Evolutionary conservation across 2,888 invertebrate genomes (phyloP).

Genomic region (Drosophila kanekoi): DNA sequence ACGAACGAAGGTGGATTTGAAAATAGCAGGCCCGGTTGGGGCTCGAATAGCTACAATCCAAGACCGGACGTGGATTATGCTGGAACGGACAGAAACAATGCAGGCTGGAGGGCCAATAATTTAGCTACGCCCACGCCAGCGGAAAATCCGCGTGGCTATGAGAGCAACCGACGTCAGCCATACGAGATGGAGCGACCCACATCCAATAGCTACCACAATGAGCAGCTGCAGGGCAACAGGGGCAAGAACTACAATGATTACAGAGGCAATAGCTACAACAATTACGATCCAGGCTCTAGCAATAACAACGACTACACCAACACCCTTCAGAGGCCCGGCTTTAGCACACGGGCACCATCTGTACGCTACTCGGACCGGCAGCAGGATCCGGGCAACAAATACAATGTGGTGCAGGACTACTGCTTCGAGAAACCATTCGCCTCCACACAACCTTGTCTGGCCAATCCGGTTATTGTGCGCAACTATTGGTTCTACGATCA

Average conservation of each 20-base stretch:
- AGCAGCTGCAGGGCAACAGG: slow-evolving; percentile 42
- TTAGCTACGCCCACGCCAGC: background rate
- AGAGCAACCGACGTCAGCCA: slow-evolving; percentile 20
- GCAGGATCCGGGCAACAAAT: slow-evolving; percentile 38
- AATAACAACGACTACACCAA: slow-evolving; percentile 28
- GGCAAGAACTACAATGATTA: slow-evolving; percentile 1
- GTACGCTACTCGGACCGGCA: slow-evolving; percentile 29
- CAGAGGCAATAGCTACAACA: slow-evolving; percentile 5
- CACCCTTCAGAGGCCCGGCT: slow-evolving; percentile 12
- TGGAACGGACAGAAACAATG: slow-evolving; percentile 4
- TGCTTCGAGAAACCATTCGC: slow-evolving; percentile 69
- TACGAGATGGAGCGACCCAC: slow-evolving; percentile 22
- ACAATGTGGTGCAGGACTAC: slow-evolving; percentile 69
- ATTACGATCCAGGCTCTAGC: background rate
- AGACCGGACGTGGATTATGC: background rate
- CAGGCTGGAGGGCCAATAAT: slow-evolving; percentile 28
- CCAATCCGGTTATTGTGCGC: slow-evolving; percentile 49
- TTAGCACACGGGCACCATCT: slow-evolving; percentile 46
- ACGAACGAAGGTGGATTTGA: slow-evolving; percentile 31
- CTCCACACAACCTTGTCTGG: slow-evolving; percentile 58
- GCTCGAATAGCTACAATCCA: slow-evolving; percentile 5
- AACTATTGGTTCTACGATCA: slow-evolving; percentile 83
- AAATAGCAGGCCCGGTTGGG: slow-evolving; percentile 13
- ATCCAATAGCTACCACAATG: slow-evolving; percentile 51
- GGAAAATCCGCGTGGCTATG: slow-evolving; percentile 14